These are phyloP conservation scores for Celastrina argiolus DNA, from an alignment of 2,888 invertebrate genomes.

Conservation along the genomic window DNA sequence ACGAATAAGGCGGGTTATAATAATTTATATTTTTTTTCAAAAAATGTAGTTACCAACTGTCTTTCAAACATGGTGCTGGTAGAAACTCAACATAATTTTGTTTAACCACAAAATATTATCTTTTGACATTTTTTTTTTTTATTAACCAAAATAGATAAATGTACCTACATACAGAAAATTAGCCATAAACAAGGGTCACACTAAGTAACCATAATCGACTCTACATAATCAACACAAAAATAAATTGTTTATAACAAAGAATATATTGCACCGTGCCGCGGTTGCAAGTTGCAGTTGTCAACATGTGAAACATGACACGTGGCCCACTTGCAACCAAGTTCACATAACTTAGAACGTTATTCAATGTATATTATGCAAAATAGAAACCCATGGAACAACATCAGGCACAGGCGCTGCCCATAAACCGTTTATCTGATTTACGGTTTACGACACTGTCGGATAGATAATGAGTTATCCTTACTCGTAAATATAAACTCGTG, in stretches of 20 bases:
- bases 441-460: neutral
- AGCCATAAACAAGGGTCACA: too few relatives aligned
- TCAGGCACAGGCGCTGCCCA: neutral
- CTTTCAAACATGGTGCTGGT: too few relatives aligned
- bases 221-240: too few relatives aligned
- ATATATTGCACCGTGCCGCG: neutral
- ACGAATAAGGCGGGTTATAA: too few relatives aligned
- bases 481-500: neutral
- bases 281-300: neutral
- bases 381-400: neutral
- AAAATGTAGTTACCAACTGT: too few relatives aligned
- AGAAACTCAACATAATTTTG: too few relatives aligned
- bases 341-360: neutral
- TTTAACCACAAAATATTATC: too few relatives aligned
- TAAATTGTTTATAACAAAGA: neutral
- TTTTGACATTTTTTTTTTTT: too few relatives aligned
- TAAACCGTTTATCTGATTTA: slow-evolving; percentile 5
- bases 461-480: neutral
- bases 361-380: neutral
- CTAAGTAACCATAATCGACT: too few relatives aligned
- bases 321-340: neutral
- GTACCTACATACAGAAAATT: too few relatives aligned
- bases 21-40: too few relatives aligned
- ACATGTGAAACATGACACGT: neutral
- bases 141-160: too few relatives aligned